A percentile compares a stretch with the other conserved stretches of the same genome.
Evolutionary conservation across 2,113 vertebrate species (phyloP).

Genomic region (Zeus faber): DNA sequence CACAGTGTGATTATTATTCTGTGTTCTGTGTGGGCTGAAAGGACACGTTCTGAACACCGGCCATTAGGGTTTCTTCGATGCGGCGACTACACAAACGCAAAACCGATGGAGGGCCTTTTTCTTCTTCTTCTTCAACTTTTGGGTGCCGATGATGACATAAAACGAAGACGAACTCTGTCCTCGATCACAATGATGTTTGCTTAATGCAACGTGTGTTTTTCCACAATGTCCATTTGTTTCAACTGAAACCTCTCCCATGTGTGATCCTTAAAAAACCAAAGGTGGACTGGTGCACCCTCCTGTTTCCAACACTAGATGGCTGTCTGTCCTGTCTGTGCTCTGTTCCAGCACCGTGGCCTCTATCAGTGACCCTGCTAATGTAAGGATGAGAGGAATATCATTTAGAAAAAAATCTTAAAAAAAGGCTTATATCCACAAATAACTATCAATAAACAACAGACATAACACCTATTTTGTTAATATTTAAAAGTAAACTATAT

Average conservation of each 20-base stretch:
- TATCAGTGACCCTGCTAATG: conserved; percentile 46
- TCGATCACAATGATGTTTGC: conserved; percentile 34
- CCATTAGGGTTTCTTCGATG: conserved; percentile 41
- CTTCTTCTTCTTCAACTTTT: conserved; percentile 19
- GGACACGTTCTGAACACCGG: conserved; percentile 31
- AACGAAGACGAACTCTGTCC: conserved; percentile 21
- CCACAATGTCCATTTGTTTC: conserved; percentile 15
- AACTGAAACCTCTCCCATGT: conserved; percentile 25
- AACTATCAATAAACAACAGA: too few species aligned
- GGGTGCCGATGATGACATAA: conserved; percentile 40
- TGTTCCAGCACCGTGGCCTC: conserved; percentile 16
- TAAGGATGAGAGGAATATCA: conserved; percentile 58
- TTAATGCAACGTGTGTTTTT: conserved; percentile 8
- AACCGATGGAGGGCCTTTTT: conserved; percentile 22
- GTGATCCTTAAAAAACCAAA: conserved; percentile 29
- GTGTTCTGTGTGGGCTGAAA: conserved; percentile 54
- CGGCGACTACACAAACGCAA: conserved; percentile 22
- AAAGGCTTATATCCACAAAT: too few species aligned
- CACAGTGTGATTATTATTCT: conserved; percentile 27
- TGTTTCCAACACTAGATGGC: conserved; percentile 62
- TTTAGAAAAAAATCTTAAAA: too few species aligned
- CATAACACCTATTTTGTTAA: too few species aligned
- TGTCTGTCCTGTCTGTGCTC: conserved; percentile 51
- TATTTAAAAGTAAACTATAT: too few species aligned
- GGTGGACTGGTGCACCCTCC: conserved; percentile 22